A percentile compares a stretch with the other conserved stretches of the same genome.
Conservation (phyloP, 2,113 vertebrate genomes). For the Lasiurus borealis region DNA sequence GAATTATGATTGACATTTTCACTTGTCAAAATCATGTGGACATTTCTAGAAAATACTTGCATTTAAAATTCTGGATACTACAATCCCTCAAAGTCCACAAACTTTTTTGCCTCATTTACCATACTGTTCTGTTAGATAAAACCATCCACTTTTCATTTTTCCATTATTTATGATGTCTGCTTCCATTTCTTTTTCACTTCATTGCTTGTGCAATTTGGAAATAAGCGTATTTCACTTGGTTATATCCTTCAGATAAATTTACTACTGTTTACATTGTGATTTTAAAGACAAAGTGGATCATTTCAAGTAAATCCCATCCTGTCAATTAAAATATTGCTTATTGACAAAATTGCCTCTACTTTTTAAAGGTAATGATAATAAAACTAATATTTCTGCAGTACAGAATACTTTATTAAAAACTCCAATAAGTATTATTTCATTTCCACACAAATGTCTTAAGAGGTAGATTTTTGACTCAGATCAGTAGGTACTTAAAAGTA, state of each 20-base stretch:
- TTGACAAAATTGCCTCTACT: not conserved
- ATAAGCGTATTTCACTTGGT: conserved; percentile 47
- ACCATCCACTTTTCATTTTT: not conserved
- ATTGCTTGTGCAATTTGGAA: conserved; percentile 8
- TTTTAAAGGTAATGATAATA: not conserved
- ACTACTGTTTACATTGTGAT: not conserved
- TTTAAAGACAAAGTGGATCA: not conserved
- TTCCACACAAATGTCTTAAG: not conserved
- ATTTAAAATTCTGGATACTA: not conserved
- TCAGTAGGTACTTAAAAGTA: not conserved
- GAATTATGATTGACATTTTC: not conserved
- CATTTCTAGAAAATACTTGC: conserved; percentile 16
- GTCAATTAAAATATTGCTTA: not conserved
- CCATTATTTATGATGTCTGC: conserved; percentile 23
- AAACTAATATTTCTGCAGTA: not conserved
- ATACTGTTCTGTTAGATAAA: not conserved
- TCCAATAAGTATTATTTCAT: not conserved
- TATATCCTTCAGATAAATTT: conserved; percentile 40
- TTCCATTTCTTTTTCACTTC: conserved; percentile 37
- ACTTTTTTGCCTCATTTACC: not conserved
- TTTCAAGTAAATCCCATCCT: not conserved
- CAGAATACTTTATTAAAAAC: not conserved
- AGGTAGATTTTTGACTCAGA: not conserved
- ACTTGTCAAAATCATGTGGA: not conserved
- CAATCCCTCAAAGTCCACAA: not conserved